Evolutionary conservation across 2,888 invertebrate species (phyloP).

Genomic region (Tanytarsus gracilentus): DNA sequence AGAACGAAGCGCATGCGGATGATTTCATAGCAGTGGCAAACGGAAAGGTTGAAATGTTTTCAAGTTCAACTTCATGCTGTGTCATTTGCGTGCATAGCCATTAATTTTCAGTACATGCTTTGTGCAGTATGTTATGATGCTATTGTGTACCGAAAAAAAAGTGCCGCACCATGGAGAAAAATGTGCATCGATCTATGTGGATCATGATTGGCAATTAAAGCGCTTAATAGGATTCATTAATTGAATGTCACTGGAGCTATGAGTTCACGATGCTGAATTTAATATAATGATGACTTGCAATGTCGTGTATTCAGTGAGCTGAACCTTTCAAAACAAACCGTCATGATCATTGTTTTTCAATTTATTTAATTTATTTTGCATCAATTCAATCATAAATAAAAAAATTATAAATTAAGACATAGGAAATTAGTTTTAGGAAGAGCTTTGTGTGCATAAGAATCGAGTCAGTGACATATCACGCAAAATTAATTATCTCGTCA

Average conservation of each 20-base stretch:
- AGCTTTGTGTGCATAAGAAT: neutral
- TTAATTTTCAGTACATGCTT: neutral
- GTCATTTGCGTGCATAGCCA: neutral
- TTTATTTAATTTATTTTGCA: constrained; percentile 1
- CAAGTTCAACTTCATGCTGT: neutral
- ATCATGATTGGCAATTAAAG: neutral
- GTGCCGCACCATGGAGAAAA: neutral
- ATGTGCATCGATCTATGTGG: neutral
- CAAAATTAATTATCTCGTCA: too few species aligned
- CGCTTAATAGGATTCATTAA: neutral
- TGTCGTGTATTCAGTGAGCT: too few species aligned
- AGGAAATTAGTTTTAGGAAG: neutral
- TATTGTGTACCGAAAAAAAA: too few species aligned
- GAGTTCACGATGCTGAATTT: too few species aligned
- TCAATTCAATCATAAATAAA: constrained; percentile 15
- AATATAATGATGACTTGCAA: too few species aligned
- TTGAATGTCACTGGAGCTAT: too few species aligned
- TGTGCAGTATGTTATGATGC: too few species aligned
- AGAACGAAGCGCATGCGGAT: too few species aligned
- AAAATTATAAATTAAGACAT: neutral
- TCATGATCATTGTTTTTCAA: neutral
- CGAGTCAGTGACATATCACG: neutral
- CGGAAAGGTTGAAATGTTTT: neutral
- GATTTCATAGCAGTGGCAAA: neutral
- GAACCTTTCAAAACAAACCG: too few species aligned